phyloP scores from a whole-genome alignment of 2,888 invertebrate species.

The Allophyes oxyacanthae region DNA sequence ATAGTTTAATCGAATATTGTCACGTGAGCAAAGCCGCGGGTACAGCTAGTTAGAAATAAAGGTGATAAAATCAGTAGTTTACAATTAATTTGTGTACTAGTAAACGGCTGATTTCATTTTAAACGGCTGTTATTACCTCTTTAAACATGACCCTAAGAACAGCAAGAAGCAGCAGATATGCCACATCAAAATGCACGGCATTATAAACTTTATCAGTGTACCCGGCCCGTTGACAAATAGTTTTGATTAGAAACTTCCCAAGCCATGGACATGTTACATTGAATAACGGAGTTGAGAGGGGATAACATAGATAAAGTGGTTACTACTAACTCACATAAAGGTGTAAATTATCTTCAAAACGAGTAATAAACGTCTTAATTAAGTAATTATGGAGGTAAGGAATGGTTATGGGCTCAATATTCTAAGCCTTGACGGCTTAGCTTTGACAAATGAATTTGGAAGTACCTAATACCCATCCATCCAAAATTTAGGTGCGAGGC shows the following conservation, averaged over 20 bases:
- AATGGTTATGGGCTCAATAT: conserved; percentile 22
- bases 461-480: conserved; percentile 21
- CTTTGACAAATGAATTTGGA: conserved; percentile 34
- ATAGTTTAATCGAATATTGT: too few relatives aligned
- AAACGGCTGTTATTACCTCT: too few relatives aligned
- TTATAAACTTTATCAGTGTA: conserved; percentile 22
- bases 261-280: conserved; percentile 33
- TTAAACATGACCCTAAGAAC: too few relatives aligned
- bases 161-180: too few relatives aligned
- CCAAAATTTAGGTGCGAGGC: too few relatives aligned
- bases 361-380: conserved; percentile 31
- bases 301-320: conserved; percentile 14
- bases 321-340: conserved; percentile 2
- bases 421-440: conserved; percentile 19
- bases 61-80: too few relatives aligned
- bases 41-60: too few relatives aligned
- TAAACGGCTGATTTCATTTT: too few relatives aligned
- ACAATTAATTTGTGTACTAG: too few relatives aligned
- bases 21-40: too few relatives aligned
- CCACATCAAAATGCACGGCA: conserved; percentile 29
- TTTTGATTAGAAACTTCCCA: conserved; percentile 57
- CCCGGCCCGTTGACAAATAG: conserved; percentile 44
- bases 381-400: conserved; percentile 36
- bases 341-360: conserved; percentile 22
- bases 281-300: conserved; percentile 20